Evolutionary conservation across 2,113 vertebrate species (phyloP), one percentile per base, ranked within the genome.

Genomic region (Capra hircus): DNA sequence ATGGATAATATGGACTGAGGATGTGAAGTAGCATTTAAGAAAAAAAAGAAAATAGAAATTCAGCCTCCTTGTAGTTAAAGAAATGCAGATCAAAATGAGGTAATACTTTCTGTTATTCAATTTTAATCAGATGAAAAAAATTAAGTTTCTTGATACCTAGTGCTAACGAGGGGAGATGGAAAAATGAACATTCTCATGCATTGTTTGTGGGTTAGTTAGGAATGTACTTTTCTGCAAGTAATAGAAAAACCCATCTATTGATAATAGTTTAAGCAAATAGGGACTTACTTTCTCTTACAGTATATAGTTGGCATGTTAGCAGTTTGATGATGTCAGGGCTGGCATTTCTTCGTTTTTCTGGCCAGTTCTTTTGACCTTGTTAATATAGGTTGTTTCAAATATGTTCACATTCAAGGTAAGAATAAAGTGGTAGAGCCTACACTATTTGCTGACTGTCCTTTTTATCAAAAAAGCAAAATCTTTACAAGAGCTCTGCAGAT

Each of bases 41-140:
- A 83, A 74, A 53, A 40, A 57, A 45, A 71, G 74, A 3, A 88
- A 50, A 21, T 12, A 83, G 15, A 88, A 93, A 83, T 74, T 77
- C 45, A 74, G 0, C 27, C 16, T 81, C 48, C 48, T 74, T 28
- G 5, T 88, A 74, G 83, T 87, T 81, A 59, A 85, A 84, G 43
- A 95, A 93, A 60, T 89, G 28, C 15, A 96, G 59, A 93, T 96
- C 60, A 96, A 59, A 96, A 45, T 89, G 53, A 89, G 16, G 12
- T 88, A 9, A 11, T 82, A 14, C 19, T 82, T 27, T 81, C 45
- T 67, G 64, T 62, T 87, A 28, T 48, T 45, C 55, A 50, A 17
- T 93, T 74, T 84, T 36, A 88, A 43, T 77, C 80, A 78, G 25
- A 77, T 85, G 53, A 84, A 25, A 93, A 77, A 78, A 67, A 17